A percentile compares a stretch with the other conserved stretches of the same genome.
Evolutionary conservation across 2,888 invertebrate genomes (phyloP).

Genomic region (Onchidella celtica): DNA sequence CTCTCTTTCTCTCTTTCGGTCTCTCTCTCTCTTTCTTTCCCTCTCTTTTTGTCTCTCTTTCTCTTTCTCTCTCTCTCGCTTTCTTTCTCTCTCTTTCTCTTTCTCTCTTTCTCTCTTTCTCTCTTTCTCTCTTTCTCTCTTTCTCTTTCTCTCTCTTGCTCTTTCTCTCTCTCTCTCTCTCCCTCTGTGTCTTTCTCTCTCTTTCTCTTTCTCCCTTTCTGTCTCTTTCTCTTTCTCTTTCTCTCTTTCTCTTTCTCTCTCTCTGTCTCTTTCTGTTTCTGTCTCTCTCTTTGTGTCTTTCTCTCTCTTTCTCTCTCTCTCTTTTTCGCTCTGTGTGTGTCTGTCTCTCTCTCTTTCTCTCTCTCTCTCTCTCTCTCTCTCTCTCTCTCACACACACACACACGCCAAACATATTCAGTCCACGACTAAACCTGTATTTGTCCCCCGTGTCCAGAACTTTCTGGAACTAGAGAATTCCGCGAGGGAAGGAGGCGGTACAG

Average conservation of each 20-base stretch:
- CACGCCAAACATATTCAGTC: neutral
- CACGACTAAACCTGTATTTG: too few relatives aligned
- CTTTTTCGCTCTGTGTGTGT: neutral
- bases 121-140: constrained; percentile 27
- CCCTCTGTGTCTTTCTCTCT: neutral
- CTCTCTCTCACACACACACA: neutral
- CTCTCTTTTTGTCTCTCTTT: too few relatives aligned
- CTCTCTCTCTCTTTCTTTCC: too few relatives aligned
- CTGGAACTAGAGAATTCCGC: too few relatives aligned
- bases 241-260: neutral
- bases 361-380: neutral
- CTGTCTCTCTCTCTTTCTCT: constrained; percentile 3
- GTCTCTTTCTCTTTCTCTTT: neutral
- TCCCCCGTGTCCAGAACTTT: too few relatives aligned
- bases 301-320: neutral
- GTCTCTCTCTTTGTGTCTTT: neutral
- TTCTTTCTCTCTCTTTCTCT: constrained; percentile 33
- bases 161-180: neutral
- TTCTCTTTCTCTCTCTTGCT: neutral
- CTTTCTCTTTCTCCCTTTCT: neutral
- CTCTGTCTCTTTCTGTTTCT: neutral
- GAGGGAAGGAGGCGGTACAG: too few relatives aligned
- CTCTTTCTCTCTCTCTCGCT: too few relatives aligned
- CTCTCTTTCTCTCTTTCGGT: too few relatives aligned
- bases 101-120: constrained; percentile 39